A percentile compares a stretch with the other conserved stretches of the same genome.
Conservation (phyloP, 1,140 invertebrate genomes). For the Neoseiulus cucumeris region DNA sequence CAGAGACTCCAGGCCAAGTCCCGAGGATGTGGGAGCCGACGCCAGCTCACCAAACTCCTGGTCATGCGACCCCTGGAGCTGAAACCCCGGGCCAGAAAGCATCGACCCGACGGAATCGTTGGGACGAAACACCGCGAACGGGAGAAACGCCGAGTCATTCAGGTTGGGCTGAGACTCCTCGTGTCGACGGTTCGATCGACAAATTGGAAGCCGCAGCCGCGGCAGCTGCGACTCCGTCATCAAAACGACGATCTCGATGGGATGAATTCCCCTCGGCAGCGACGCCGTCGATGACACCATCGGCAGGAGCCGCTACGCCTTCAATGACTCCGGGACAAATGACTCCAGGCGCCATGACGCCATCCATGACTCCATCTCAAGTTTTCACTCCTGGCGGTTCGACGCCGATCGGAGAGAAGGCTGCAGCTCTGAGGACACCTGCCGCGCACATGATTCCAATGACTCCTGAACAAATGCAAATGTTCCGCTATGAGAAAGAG, state of each 20-base stretch:
- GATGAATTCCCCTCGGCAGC: conserved; percentile 66
- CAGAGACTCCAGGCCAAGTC: conserved; percentile 77
- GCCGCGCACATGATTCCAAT: conserved; percentile 80
- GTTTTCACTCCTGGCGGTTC: conserved; percentile 47
- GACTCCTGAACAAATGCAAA: conserved; percentile 96
- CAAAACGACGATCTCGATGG: conserved; percentile 80
- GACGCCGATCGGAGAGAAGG: conserved; percentile 85
- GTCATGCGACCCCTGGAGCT: conserved; percentile 62
- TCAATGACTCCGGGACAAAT: conserved; percentile 27
- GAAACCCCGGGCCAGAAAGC: conserved; percentile 62
- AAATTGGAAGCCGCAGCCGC: conserved; percentile 53
- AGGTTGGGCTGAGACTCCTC: conserved; percentile 93
- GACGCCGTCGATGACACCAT: conserved; percentile 33
- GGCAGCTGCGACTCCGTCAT: conserved; percentile 54
- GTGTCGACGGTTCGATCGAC: conserved; percentile 60
- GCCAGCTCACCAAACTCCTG: conserved; percentile 35
- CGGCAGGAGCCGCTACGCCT: conserved; percentile 49
- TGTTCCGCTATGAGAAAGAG: conserved; percentile 95
- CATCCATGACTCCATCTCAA: conserved; percentile 19
- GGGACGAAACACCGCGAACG: conserved; percentile 98
- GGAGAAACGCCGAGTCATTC: conserved; percentile 87
- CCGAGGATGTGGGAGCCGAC: conserved; percentile 90
- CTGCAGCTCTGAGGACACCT: conserved; percentile 93
- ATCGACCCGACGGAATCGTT: conserved; percentile 67
- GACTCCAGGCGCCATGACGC: conserved; percentile 37